Evolutionary conservation across 2,113 vertebrate species (phyloP).

Genomic region (Labrus mixtus): DNA sequence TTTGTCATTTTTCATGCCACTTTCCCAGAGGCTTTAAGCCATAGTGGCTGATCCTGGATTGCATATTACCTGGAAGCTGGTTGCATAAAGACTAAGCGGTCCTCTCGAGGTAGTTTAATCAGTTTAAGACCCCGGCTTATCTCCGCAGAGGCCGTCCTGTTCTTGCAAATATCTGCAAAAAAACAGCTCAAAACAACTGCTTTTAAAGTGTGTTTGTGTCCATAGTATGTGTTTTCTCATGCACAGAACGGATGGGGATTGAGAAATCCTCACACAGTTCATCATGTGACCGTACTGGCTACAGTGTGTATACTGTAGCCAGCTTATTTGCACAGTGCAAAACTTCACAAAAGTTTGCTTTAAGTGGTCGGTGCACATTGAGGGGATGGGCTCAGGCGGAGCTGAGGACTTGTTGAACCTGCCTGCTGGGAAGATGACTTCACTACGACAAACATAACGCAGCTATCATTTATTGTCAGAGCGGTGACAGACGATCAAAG

Average conservation of each 20-base stretch:
- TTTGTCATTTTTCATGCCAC: too few relatives aligned
- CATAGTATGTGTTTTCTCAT: not conserved
- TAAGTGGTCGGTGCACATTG: conserved; percentile 17
- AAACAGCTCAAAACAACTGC: conserved; percentile 3
- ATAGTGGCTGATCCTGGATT: not conserved
- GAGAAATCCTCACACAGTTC: conserved; percentile 1
- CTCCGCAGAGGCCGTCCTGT: conserved; percentile 32
- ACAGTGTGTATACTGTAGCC: not conserved
- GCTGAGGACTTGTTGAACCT: conserved; percentile 55
- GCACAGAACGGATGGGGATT: not conserved
- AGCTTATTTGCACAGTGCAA: conserved; percentile 34
- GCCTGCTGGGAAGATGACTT: conserved; percentile 35
- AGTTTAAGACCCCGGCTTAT: conserved; percentile 38
- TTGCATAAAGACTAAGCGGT: not conserved
- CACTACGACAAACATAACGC: conserved; percentile 6
- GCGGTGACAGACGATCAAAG: conserved; percentile 37
- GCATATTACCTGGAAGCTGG: not conserved
- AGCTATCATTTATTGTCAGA: conserved; percentile 14
- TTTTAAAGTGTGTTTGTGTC: not conserved
- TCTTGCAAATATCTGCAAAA: conserved; percentile 20
- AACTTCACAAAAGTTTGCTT: conserved; percentile 17
- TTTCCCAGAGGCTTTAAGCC: not conserved
- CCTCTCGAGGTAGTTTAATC: conserved; percentile 24
- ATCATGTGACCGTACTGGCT: not conserved
- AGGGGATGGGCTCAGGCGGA: conserved; percentile 18